phyloP scores from a whole-genome alignment of 1,140 invertebrate species.

The Drosophila subobscura region DNA sequence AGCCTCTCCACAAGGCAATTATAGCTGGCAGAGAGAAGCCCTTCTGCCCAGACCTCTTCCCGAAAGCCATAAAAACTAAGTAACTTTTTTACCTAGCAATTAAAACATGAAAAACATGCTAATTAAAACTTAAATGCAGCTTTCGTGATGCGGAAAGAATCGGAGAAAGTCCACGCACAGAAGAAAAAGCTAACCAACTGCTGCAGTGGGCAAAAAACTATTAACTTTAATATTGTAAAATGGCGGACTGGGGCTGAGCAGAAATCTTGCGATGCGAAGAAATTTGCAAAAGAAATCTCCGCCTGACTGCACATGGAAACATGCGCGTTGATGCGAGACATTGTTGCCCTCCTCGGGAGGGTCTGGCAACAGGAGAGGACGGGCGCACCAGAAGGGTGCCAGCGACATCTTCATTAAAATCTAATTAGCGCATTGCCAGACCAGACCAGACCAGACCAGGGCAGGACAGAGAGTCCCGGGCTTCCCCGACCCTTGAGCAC shows the following conservation, averaged over 20 bases:
- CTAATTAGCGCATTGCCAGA: slow-evolving; percentile 68
- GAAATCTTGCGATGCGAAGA: slow-evolving; percentile 19
- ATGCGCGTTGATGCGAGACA: slow-evolving; percentile 65
- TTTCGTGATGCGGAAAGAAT: background rate
- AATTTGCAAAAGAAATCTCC: slow-evolving; percentile 54
- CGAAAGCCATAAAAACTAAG: slow-evolving; percentile 2
- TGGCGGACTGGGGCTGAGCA: background rate
- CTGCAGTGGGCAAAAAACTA: slow-evolving; percentile 19
- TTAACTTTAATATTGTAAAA: slow-evolving; percentile 23
- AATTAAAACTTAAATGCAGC: slow-evolving; percentile 43
- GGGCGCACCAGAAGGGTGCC: slow-evolving; percentile 6
- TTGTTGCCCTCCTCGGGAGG: slow-evolving; percentile 39
- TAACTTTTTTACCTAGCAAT: slow-evolving; percentile 4
- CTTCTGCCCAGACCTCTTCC: background rate
- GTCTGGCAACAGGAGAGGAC: background rate
- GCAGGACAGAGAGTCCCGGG: slow-evolving; percentile 5
- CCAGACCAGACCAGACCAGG: slow-evolving; percentile 19
- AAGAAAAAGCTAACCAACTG: slow-evolving; percentile 14
- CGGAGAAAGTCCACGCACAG: slow-evolving; percentile 10
- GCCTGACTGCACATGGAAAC: slow-evolving; percentile 61
- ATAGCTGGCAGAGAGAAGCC: background rate
- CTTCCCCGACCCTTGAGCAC: slow-evolving; percentile 16
- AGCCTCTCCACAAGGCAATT: slow-evolving; percentile 6
- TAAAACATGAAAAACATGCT: slow-evolving; percentile 29
- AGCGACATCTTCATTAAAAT: slow-evolving; percentile 77